Evolutionary conservation across 2,113 vertebrate genomes (phyloP).

Genomic region (Anolis carolinensis): DNA sequence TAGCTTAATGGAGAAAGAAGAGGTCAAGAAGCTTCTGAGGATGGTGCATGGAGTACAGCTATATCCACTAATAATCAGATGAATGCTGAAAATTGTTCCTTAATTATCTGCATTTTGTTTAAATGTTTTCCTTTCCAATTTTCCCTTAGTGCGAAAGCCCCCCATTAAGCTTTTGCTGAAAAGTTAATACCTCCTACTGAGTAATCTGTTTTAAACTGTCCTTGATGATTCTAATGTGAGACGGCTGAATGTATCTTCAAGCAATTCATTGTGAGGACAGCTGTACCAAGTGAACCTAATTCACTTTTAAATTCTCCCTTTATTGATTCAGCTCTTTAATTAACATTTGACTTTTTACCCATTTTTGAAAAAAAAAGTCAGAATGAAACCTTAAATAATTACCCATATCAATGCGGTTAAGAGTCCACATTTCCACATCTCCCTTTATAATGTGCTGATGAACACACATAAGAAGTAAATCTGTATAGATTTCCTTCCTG

Average conservation of each 20-base stretch:
- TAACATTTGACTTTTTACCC: slow-evolving; percentile 50
- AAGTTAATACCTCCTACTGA: slow-evolving; percentile 56
- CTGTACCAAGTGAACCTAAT: slow-evolving; percentile 44
- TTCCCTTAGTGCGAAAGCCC: slow-evolving; percentile 41
- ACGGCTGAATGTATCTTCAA: slow-evolving; percentile 44
- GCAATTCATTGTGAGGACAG: slow-evolving; percentile 46
- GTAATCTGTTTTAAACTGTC: slow-evolving; percentile 61
- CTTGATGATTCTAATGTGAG: slow-evolving; percentile 46
- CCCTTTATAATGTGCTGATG: slow-evolving; percentile 32
- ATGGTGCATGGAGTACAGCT: background rate
- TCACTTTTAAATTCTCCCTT: slow-evolving; percentile 50
- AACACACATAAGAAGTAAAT: slow-evolving; percentile 37
- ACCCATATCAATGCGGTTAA: slow-evolving; percentile 41
- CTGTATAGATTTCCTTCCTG: slow-evolving; percentile 28
- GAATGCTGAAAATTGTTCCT: slow-evolving; percentile 44
- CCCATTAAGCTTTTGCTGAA: slow-evolving; percentile 54
- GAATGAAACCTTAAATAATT: slow-evolving; percentile 48
- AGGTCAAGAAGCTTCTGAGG: background rate
- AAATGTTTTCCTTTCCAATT: slow-evolving; percentile 52
- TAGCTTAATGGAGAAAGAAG: background rate
- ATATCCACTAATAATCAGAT: slow-evolving; percentile 17
- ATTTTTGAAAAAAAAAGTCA: background rate
- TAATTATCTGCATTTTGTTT: slow-evolving; percentile 55
- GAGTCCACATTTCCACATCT: slow-evolving; percentile 28
- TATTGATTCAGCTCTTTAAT: slow-evolving; percentile 58